Evolutionary conservation across 2,888 invertebrate genomes (phyloP).

Genomic region (Artemia sp.): DNA sequence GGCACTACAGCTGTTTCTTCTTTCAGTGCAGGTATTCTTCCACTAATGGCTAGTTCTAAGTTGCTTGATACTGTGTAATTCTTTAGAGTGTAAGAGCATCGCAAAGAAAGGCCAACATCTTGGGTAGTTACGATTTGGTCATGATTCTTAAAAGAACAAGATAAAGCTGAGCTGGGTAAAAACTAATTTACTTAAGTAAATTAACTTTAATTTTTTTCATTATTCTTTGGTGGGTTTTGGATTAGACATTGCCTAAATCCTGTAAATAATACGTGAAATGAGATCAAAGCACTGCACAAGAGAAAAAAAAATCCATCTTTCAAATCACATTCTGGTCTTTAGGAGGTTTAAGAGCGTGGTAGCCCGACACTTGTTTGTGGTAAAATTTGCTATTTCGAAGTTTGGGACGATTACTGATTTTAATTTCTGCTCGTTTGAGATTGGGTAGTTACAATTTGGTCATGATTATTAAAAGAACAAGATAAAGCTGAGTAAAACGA

Average conservation of each 20-base stretch:
- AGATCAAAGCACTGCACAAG: too few relatives aligned
- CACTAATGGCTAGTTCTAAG: constrained; percentile 30
- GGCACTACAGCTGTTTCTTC: constrained; percentile 34
- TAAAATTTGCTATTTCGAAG: too few relatives aligned
- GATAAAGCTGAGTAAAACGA: background rate
- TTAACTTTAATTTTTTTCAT: background rate
- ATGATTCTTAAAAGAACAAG: constrained; percentile 30
- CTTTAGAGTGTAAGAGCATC: constrained; percentile 35
- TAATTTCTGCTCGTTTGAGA: too few relatives aligned
- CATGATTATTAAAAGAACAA: constrained; percentile 30
- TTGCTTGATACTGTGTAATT: constrained; percentile 34
- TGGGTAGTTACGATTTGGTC: constrained; percentile 35
- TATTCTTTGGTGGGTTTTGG: background rate
- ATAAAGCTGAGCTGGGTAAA: constrained; percentile 4
- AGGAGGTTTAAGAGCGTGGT: too few relatives aligned
- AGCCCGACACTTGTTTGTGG: too few relatives aligned
- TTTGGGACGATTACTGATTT: too few relatives aligned
- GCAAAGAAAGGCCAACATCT: constrained; percentile 35
- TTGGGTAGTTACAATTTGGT: constrained; percentile 33
- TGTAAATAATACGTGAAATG: too few relatives aligned
- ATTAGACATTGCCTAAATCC: background rate
- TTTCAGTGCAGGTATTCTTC: constrained; percentile 29
- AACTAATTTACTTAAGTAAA: background rate
- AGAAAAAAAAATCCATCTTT: too few relatives aligned
- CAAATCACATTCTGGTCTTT: too few relatives aligned